phyloP scores from a whole-genome alignment of 2,113 vertebrate species.

The Hoplias malabaricus region DNA sequence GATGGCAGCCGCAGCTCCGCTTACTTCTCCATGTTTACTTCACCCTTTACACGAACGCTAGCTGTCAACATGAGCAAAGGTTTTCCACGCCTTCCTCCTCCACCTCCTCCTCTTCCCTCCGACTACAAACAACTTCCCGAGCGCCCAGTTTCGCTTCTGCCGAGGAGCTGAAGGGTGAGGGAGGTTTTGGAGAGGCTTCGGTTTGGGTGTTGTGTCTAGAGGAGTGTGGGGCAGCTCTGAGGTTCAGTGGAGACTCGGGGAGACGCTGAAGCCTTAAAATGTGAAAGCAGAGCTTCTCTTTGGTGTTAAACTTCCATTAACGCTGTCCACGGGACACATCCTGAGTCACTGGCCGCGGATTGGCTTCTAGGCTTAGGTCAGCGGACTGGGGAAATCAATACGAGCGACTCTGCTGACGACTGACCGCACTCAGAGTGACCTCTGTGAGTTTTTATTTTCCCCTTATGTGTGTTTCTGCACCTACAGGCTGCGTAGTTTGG shows the following conservation, averaged over 20 bases:
- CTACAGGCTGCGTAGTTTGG: too few species aligned
- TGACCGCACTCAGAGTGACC: background rate
- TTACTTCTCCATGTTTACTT: constrained; percentile 21
- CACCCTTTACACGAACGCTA: background rate
- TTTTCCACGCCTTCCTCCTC: background rate
- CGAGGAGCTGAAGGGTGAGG: background rate
- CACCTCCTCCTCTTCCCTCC: background rate
- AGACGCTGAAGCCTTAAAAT: too few species aligned
- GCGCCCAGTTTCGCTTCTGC: background rate
- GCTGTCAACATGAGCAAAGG: background rate
- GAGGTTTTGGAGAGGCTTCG: too few species aligned
- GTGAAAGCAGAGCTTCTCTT: too few species aligned
- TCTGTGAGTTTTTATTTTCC: background rate
- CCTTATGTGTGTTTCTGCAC: too few species aligned
- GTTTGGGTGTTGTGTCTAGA: too few species aligned
- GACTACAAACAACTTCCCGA: background rate
- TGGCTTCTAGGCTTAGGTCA: background rate
- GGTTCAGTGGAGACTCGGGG: too few species aligned
- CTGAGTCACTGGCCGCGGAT: background rate
- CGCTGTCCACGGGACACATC: background rate
- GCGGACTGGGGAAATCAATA: background rate
- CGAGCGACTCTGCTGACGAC: background rate
- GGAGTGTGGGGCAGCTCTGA: too few species aligned
- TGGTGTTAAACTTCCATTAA: background rate
- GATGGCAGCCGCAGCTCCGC: constrained; percentile 23